Conservation (phyloP, 1,140 invertebrate species). For the Wasmannia auropunctata region DNA sequence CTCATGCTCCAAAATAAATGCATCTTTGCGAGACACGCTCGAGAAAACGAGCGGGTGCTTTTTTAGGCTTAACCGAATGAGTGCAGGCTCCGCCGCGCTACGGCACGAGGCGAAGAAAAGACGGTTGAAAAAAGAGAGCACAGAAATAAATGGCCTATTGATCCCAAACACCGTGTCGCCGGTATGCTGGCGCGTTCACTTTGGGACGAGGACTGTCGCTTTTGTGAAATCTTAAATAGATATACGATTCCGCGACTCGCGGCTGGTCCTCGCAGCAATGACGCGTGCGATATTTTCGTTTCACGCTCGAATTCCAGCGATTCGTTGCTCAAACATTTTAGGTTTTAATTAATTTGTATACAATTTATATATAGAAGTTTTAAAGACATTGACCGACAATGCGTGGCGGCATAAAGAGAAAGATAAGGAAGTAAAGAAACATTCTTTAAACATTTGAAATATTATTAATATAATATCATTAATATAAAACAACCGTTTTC, state of each 20-base stretch:
- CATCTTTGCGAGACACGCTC: conserved; percentile 30
- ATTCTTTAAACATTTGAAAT: neutral
- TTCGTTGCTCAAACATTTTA: neutral
- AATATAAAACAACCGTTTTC: neutral
- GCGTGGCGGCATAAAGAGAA: neutral
- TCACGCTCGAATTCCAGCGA: neutral
- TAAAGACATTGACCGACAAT: neutral
- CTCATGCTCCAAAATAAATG: conserved; percentile 50
- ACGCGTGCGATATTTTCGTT: conserved; percentile 8
- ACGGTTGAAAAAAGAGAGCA: conserved; percentile 50
- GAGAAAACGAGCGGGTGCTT: conserved; percentile 54
- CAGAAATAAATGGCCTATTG: conserved; percentile 68
- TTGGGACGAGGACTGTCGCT: conserved; percentile 54
- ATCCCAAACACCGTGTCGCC: conserved; percentile 57
- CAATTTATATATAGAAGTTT: neutral
- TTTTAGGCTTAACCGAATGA: conserved; percentile 53
- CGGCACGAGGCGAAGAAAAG: conserved; percentile 47
- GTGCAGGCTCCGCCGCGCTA: conserved; percentile 12
- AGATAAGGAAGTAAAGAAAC: neutral
- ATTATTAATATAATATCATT: neutral
- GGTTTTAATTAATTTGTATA: neutral
- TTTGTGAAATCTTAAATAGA: conserved; percentile 64
- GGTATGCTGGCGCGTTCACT: conserved; percentile 55
- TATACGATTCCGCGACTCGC: conserved; percentile 36
- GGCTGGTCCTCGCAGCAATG: neutral